Base-by-base conservation (phyloP, 2,888 invertebrate genomes). In the Dasysyrphus tricinctus region DNA sequence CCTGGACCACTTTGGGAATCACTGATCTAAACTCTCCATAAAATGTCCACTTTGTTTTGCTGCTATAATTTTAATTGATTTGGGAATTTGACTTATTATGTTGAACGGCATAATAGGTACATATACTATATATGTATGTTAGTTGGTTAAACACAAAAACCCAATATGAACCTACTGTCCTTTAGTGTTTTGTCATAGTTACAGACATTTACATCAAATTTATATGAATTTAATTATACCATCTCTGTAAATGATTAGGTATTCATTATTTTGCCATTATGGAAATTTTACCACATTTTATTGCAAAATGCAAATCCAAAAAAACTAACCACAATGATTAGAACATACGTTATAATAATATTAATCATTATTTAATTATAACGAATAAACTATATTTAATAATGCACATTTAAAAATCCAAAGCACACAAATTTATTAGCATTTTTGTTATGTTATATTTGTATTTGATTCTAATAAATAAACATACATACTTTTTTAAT, bases 241-340 rank as follows among this genome's bases (percentile, higher is more conserved):
- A 39, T 39, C 11, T 24, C 19, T 11, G 7, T 39, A 19, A 59
- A 59, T 59, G 37, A 59, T 39, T 39, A n/a, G n/a, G n/a, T 14
- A 39, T 59, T 37, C 29, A 37, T 32, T 59, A 39, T 59, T 59
- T 59, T 39, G 3, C 14, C 19, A 59, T 39, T 59, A 59, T 59
- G 59, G 7, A 59, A 59, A 59, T 39, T 37, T 39, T 0, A 39
- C 39, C 37, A 12, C 39, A 59, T 37, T 37, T 39, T 3, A 39
- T 59, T 37, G 5, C 39, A 39, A 19, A 6, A 14, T 37, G 2
- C 39, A 19, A 19, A 6, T 12, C 19, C 24, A 19, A 1, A 0
- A 12, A 9, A 59, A 39, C 12, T 19, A 7, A 12, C 37, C 59
- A 39, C 16, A 34, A 11, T 16, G 51, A 51, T 51, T 51, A 51